These are phyloP conservation scores for Synanthedon vespiformis DNA, from an alignment of 2,888 invertebrate species.

Conservation along the genomic window DNA sequence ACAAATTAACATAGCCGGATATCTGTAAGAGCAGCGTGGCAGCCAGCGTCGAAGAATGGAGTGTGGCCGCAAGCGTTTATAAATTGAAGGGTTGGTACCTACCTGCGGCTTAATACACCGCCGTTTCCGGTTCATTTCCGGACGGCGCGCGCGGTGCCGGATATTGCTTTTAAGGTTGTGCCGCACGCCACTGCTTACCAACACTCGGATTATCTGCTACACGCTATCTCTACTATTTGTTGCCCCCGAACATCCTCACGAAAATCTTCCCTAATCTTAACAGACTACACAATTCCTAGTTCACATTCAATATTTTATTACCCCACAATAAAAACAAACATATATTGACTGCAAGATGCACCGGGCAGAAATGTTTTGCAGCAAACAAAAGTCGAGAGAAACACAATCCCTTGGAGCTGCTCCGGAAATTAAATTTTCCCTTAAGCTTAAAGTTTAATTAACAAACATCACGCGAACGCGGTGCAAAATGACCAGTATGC, in stretches of 20 bases:
- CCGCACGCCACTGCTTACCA: slow-evolving; percentile 39
- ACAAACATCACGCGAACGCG: slow-evolving; percentile 40
- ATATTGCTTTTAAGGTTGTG: slow-evolving; percentile 72
- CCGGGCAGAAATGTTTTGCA: slow-evolving; percentile 1
- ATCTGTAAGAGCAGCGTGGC: slow-evolving; percentile 32
- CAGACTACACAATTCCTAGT: neutral
- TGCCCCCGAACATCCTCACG: slow-evolving; percentile 3
- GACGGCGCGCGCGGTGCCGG: slow-evolving; percentile 67
- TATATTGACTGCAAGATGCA: neutral
- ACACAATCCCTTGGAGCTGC: slow-evolving; percentile 35
- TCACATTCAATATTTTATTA: neutral
- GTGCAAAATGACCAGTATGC: slow-evolving; percentile 14
- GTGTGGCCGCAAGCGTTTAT: slow-evolving; percentile 62
- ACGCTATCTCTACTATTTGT: slow-evolving; percentile 4
- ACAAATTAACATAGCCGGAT: slow-evolving; percentile 57
- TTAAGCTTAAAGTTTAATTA: slow-evolving; percentile 61
- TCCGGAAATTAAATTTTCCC: slow-evolving; percentile 61
- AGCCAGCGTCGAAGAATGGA: slow-evolving; percentile 34
- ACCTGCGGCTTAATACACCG: slow-evolving; percentile 72
- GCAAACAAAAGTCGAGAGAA: slow-evolving; percentile 40
- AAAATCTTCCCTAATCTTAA: neutral
- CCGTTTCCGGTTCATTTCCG: slow-evolving; percentile 73
- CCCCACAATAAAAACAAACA: neutral
- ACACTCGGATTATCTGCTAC: slow-evolving; percentile 15
- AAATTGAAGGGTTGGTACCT: slow-evolving; percentile 69